These are phyloP conservation scores for Meloe dianella DNA, from an alignment of 2,888 invertebrate genomes.

Conservation along the genomic window DNA sequence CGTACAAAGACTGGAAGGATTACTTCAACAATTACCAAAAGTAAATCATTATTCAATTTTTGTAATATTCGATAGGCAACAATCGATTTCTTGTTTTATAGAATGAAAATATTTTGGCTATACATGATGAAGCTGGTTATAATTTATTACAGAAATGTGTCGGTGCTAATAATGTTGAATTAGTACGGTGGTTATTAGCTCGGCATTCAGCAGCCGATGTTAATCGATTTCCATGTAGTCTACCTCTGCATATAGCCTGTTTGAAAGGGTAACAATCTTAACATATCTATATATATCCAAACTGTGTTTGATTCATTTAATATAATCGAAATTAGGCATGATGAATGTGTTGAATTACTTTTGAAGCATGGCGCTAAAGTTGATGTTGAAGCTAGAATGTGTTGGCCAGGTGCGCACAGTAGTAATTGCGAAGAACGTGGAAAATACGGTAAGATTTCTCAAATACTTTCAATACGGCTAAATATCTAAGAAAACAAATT, in stretches of 20 bases:
- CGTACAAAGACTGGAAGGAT: slow-evolving; percentile 69
- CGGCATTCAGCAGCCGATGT: slow-evolving; percentile 69
- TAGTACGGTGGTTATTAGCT: slow-evolving; percentile 71
- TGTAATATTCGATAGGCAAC: background rate
- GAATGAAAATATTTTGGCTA: slow-evolving; percentile 72
- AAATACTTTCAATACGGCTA: background rate
- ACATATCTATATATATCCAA: too few species aligned
- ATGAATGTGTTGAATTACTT: slow-evolving; percentile 72
- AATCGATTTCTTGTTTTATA: slow-evolving; percentile 45
- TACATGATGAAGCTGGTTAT: slow-evolving; percentile 72
- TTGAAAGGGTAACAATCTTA: slow-evolving; percentile 67
- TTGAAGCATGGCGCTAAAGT: slow-evolving; percentile 73
- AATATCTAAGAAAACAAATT: slow-evolving; percentile 20
- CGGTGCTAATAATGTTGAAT: slow-evolving; percentile 72
- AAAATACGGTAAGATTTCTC: slow-evolving; percentile 63
- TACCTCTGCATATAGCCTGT: slow-evolving; percentile 77
- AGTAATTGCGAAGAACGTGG: slow-evolving; percentile 74
- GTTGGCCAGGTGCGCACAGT: slow-evolving; percentile 75
- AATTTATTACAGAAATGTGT: slow-evolving; percentile 78
- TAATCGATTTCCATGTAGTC: slow-evolving; percentile 74
- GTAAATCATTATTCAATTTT: slow-evolving; percentile 50
- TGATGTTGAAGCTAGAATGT: slow-evolving; percentile 76
- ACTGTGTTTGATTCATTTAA: too few species aligned
- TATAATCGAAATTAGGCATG: slow-evolving; percentile 66
- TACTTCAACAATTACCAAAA: slow-evolving; percentile 71